A percentile compares a stretch with the other conserved stretches of the same genome.
Evolutionary conservation across 2,113 vertebrate genomes (phyloP).

Genomic region (Pandion haliaetus): DNA sequence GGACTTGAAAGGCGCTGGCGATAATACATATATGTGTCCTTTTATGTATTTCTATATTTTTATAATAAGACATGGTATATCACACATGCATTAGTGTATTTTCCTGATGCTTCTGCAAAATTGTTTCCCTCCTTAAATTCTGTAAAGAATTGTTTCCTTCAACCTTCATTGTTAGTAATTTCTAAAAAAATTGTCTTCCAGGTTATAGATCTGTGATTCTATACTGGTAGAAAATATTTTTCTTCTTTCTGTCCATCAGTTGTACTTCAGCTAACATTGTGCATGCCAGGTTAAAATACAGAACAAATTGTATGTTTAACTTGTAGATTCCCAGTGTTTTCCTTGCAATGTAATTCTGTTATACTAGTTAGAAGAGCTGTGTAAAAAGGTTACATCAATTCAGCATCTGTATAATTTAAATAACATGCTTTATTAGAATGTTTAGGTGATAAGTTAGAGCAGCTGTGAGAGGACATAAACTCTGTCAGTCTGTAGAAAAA

Average conservation of each 20-base stretch:
- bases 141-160: background rate
- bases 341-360: conserved; percentile 8
- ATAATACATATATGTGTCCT: rapidly evolving
- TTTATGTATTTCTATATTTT: background rate
- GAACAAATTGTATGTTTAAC: background rate
- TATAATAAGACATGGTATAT: background rate
- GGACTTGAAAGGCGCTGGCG: background rate
- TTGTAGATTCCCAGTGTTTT: background rate
- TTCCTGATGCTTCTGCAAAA: background rate
- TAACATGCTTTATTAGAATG: conserved; percentile 77
- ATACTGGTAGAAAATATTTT: background rate
- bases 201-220: background rate
- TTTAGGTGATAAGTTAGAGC: conserved; percentile 83
- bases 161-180: background rate
- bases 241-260: background rate
- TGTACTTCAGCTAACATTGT: background rate
- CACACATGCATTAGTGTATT: background rate
- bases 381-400: conserved; percentile 33
- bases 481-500: conserved; percentile 73
- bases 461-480: conserved; percentile 75
- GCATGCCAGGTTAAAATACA: background rate
- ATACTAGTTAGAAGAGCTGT: conserved; percentile 43
- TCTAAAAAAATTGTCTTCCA: background rate
- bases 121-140: background rate
- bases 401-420: conserved; percentile 60